Evolutionary conservation across 2,113 vertebrate genomes (phyloP), one percentile per base, ranked within the genome.

Genomic region (Gallinago paraguaiae): DNA sequence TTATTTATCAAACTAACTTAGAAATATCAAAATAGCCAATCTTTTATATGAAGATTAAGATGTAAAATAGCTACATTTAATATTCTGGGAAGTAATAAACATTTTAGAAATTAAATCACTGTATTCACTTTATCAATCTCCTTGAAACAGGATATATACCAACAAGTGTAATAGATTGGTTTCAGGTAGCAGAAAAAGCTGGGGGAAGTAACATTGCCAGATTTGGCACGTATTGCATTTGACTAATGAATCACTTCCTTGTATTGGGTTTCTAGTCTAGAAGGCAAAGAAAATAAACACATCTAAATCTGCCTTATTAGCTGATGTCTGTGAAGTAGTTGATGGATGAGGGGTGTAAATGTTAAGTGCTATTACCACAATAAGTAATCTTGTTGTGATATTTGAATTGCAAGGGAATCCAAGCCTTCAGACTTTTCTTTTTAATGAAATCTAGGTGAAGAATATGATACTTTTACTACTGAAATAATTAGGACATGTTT

Each of bases 191-290:
- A 77, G 33, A 88, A 82, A 79, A 60, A 51, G 1, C 37, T 70
- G 30, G 17, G 61, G 13, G 80, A 82, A 80, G 28, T 77, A 84
- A 54, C 51, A 25, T 7, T 61, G 23, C 4, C 0, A 1, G n/a
- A 33, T 67, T 65, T 76, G 69, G 20, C 31, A 69, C 0, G 0
- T 76, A 35, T 10, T 48, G 10, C 17, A 5, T 71, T 79, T 91
- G 69, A 67, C 67, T 94, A 74, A 91, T 96, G 54, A 94, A 74
- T 91, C 61, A 71, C 50, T 91, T 92, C 54, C 78, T n/a, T 92
- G 65, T 69, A 61, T 35, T 92, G 12, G 28, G 22, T 93, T 96
- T 92, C 95, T 61, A 28, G 74, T 61, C 61, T 79, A 54, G 68
- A 89, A 93, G 67, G 59, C 30, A 78, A 85, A 72, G 50, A 95